These are phyloP conservation scores for Acanthochromis polyacanthus DNA, from an alignment of 2,113 vertebrate genomes.

Conservation along the genomic window DNA sequence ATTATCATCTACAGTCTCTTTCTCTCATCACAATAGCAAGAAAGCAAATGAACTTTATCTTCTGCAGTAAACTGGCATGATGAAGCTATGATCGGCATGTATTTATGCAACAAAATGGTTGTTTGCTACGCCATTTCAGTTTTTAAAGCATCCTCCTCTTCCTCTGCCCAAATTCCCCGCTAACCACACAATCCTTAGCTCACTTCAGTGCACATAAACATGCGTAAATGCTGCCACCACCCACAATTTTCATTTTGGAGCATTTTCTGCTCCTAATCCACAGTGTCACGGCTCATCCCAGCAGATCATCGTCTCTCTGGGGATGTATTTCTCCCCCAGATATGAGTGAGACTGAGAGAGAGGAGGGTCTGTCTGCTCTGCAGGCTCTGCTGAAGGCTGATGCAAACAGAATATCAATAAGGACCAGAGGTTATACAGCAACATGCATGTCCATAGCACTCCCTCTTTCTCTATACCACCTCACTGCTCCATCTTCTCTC, in stretches of 20 bases:
- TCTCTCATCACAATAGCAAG: neutral
- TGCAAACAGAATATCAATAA: slow-evolving; percentile 76
- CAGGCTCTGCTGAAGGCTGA: slow-evolving; percentile 56
- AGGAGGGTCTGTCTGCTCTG: slow-evolving; percentile 43
- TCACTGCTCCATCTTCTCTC: neutral
- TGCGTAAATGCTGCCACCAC: neutral
- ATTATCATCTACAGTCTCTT: neutral
- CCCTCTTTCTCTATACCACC: neutral
- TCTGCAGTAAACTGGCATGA: neutral
- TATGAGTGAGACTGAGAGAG: slow-evolving; percentile 21
- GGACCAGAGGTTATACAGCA: slow-evolving; percentile 46
- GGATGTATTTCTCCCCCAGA: slow-evolving; percentile 29
- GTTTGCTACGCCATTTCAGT: neutral
- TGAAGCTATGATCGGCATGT: neutral
- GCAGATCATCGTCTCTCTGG: slow-evolving; percentile 12
- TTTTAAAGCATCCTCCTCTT: neutral
- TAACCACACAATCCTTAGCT: neutral
- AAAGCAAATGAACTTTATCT: neutral
- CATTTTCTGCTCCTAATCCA: slow-evolving; percentile 17
- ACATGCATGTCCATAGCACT: slow-evolving; percentile 26
- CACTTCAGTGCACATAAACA: neutral
- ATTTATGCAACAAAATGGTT: neutral
- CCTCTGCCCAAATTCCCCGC: slow-evolving; percentile 4
- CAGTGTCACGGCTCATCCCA: slow-evolving; percentile 22
- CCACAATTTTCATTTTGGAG: slow-evolving; percentile 13